A percentile compares a stretch with the other conserved stretches of the same genome.
Evolutionary conservation across 2,888 invertebrate species (phyloP).

Genomic region (Anodontia alba): DNA sequence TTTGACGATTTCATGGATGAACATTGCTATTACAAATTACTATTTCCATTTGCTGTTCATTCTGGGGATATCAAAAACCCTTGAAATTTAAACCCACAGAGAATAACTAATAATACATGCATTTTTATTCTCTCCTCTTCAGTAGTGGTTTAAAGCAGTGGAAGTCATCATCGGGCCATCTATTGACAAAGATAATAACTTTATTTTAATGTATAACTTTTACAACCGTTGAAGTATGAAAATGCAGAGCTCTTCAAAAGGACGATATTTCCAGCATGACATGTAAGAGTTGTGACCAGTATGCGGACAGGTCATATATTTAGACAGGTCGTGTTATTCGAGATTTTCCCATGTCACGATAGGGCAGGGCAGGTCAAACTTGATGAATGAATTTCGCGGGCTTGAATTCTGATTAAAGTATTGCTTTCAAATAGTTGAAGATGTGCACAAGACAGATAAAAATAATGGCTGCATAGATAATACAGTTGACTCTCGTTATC

Average conservation of each 20-base stretch:
- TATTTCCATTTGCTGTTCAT: slow-evolving; percentile 17
- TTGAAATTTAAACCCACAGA: slow-evolving; percentile 16
- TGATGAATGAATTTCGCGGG: slow-evolving; percentile 17
- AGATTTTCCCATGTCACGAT: slow-evolving; percentile 8
- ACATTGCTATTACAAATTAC: slow-evolving; percentile 24
- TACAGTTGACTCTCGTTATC: too few species aligned
- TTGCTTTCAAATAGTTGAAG: not conserved
- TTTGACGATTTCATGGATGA: slow-evolving; percentile 52
- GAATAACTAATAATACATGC: slow-evolving; percentile 11
- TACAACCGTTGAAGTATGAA: slow-evolving; percentile 33
- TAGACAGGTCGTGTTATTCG: not conserved
- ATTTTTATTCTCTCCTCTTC: slow-evolving; percentile 4
- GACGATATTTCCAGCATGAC: slow-evolving; percentile 15
- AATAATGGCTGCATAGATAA: not conserved
- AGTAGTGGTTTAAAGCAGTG: slow-evolving; percentile 11
- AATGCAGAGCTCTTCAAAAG: slow-evolving; percentile 42
- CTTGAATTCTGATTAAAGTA: not conserved
- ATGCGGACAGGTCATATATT: not conserved
- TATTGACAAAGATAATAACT: slow-evolving; percentile 34
- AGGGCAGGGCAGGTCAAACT: slow-evolving; percentile 1
- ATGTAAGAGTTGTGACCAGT: slow-evolving; percentile 22
- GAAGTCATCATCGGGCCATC: slow-evolving; percentile 14
- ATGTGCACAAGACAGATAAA: not conserved
- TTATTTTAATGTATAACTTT: slow-evolving; percentile 38
- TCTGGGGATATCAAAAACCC: slow-evolving; percentile 11